A percentile compares a stretch with the other conserved stretches of the same genome.
These are phyloP conservation scores for Macrotrachela quadricornifera DNA, from an alignment of 1,140 invertebrate genomes.

Conservation along the genomic window DNA sequence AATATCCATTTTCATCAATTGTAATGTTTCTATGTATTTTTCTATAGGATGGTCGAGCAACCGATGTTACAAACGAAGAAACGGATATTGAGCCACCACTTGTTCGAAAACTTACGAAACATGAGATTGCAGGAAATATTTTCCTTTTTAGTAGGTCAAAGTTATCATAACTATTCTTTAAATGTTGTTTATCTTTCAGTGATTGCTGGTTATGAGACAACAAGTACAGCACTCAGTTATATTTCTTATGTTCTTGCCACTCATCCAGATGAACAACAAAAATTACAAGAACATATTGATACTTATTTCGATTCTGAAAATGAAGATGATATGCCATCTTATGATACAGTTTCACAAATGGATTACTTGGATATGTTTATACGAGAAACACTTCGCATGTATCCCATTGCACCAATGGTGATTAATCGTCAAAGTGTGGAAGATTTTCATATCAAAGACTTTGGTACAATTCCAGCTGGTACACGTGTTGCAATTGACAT, in stretches of 20 bases:
- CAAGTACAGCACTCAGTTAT: slow-evolving; percentile 29
- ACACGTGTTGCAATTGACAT: slow-evolving; percentile 21
- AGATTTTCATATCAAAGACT: too few relatives aligned
- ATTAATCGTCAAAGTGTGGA: too few relatives aligned
- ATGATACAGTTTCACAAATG: slow-evolving; percentile 16
- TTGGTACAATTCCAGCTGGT: slow-evolving; percentile 25
- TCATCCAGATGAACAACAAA: slow-evolving; percentile 30
- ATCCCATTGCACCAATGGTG: slow-evolving; percentile 24
- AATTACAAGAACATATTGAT: slow-evolving; percentile 30
- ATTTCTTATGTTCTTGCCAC: slow-evolving; percentile 30
- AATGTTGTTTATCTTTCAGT: slow-evolving; percentile 19
- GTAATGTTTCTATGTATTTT: too few relatives aligned
- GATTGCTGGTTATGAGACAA: slow-evolving; percentile 29
- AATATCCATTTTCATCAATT: too few relatives aligned
- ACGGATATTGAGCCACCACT: too few relatives aligned
- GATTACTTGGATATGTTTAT: slow-evolving; percentile 22
- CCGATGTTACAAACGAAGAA: too few relatives aligned
- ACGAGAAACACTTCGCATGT: slow-evolving; percentile 20
- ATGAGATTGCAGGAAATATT: too few relatives aligned
- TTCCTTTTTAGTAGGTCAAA: too few relatives aligned
- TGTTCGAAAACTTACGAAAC: too few relatives aligned
- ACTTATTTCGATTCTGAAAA: not conserved
- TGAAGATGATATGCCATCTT: slow-evolving; percentile 10
- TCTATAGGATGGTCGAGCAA: too few relatives aligned
- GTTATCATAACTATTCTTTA: too few relatives aligned